phyloP scores from a whole-genome alignment of 1,140 invertebrate species.

The Cephus cinctus region DNA sequence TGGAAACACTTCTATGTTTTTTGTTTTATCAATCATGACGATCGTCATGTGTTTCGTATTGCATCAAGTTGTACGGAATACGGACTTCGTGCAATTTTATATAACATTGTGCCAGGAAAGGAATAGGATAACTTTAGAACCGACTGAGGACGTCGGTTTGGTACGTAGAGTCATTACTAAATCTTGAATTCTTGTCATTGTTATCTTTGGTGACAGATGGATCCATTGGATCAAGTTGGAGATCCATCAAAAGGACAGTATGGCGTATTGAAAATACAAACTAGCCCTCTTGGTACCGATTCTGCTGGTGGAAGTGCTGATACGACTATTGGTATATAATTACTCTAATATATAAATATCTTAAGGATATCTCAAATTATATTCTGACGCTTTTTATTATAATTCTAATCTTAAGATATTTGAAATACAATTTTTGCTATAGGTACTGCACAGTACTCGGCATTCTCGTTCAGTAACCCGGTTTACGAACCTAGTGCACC shows the following conservation, averaged over 20 bases:
- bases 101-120: conserved; percentile 71
- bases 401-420: neutral
- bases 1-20: conserved; percentile 83
- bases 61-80: conserved; percentile 73
- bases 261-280: conserved; percentile 62
- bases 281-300: conserved; percentile 49
- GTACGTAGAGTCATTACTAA: conserved; percentile 45
- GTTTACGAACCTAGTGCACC: conserved; percentile 70
- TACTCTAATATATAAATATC: neutral
- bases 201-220: conserved; percentile 51
- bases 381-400: neutral
- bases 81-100: conserved; percentile 83
- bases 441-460: conserved; percentile 55
- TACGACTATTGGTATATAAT: conserved; percentile 31
- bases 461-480: conserved; percentile 76
- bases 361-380: neutral
- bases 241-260: conserved; percentile 58
- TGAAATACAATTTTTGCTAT: neutral
- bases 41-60: conserved; percentile 74
- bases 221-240: conserved; percentile 55
- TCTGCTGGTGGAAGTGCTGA: conserved; percentile 39
- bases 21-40: conserved; percentile 72
- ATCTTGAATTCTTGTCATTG: conserved; percentile 3
- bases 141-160: conserved; percentile 77
- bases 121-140: conserved; percentile 71